Conservation (phyloP, 2,888 invertebrate species). For the Palloptera scutellata region DNA sequence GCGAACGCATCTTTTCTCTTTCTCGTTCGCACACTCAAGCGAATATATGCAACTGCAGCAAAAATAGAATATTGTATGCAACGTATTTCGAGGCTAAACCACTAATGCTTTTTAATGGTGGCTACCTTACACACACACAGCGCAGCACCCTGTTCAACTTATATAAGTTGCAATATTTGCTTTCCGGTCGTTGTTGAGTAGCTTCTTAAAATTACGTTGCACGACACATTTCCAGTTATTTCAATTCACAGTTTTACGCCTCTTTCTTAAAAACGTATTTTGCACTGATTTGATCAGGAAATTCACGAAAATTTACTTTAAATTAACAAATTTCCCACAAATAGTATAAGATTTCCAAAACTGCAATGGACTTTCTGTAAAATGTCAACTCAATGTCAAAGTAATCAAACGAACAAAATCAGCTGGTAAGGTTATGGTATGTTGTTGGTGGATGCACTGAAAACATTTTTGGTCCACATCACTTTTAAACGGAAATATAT, state of each 20-base stretch:
- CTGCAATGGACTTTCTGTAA: slow-evolving; percentile 14
- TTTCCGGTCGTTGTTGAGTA: neutral
- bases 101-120: neutral
- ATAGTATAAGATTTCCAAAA: slow-evolving; percentile 10
- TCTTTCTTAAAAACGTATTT: neutral
- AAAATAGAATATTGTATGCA: slow-evolving; percentile 13
- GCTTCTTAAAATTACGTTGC: neutral
- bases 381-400: slow-evolving; percentile 64
- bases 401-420: slow-evolving; percentile 44
- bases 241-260: slow-evolving; percentile 8
- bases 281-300: neutral
- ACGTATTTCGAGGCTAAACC: neutral
- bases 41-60: slow-evolving; percentile 6
- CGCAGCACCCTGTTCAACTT: slow-evolving; percentile 27
- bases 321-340: slow-evolving; percentile 3
- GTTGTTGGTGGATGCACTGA: too few relatives aligned
- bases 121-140: neutral
- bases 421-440: slow-evolving; percentile 32
- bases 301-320: neutral
- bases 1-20: slow-evolving; percentile 74
- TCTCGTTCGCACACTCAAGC: neutral
- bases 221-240: neutral
- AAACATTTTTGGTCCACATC: too few relatives aligned
- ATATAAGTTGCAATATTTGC: slow-evolving; percentile 34
- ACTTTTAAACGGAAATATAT: too few relatives aligned